Conservation (phyloP, 1,140 invertebrate genomes). For the Linepithema humile region DNA sequence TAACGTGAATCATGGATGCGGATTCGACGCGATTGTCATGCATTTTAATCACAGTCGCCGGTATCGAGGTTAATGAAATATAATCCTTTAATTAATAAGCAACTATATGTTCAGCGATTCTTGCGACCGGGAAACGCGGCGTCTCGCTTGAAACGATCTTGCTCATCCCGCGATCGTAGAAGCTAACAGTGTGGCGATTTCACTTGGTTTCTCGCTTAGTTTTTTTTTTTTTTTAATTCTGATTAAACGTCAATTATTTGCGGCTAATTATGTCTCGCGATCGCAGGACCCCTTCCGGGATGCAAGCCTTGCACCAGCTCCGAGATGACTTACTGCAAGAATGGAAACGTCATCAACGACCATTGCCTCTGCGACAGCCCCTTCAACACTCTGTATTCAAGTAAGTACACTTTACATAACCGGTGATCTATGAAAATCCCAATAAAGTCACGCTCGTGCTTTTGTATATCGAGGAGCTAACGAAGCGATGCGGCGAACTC, state of each 20-base stretch:
- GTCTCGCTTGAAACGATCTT: not conserved
- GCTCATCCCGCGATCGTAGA: not conserved
- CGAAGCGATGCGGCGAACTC: not conserved
- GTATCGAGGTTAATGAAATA: slow-evolving; percentile 58
- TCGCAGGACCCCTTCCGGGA: slow-evolving; percentile 85
- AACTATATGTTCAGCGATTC: not conserved
- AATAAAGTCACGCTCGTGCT: not conserved
- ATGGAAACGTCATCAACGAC: slow-evolving; percentile 87
- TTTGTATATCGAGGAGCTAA: not conserved
- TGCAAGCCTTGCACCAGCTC: slow-evolving; percentile 87
- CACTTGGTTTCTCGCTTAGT: not conserved
- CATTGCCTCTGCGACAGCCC: slow-evolving; percentile 89
- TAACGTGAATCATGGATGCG: slow-evolving; percentile 61
- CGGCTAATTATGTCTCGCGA: slow-evolving; percentile 39
- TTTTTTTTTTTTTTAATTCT: slow-evolving; percentile 50
- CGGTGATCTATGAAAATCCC: not conserved
- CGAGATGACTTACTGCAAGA: slow-evolving; percentile 88
- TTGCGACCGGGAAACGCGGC: not conserved
- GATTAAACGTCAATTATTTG: slow-evolving; percentile 17
- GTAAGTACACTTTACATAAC: not conserved
- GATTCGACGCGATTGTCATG: slow-evolving; percentile 60
- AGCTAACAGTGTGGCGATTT: not conserved
- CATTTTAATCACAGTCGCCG: slow-evolving; percentile 55
- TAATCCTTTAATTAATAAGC: slow-evolving; percentile 47
- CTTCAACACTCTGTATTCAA: slow-evolving; percentile 74